These are phyloP conservation scores for Chloebia gouldiae DNA, from an alignment of 2,113 vertebrate species.

Conservation along the genomic window DNA sequence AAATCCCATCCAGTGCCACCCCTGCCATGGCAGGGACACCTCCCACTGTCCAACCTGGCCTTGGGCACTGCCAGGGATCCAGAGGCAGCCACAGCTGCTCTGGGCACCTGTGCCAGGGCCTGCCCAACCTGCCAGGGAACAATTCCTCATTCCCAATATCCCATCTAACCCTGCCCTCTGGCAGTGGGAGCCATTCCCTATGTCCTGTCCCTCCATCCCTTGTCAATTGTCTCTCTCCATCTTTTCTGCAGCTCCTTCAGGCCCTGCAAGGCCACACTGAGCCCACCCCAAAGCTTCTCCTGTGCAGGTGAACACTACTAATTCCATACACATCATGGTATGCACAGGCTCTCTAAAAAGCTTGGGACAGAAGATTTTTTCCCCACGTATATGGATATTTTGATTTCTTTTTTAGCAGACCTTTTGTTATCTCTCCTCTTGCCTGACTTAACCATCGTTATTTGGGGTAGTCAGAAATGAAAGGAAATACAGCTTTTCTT, in stretches of 20 bases:
- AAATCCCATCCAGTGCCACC: rapidly evolving
- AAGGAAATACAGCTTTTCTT: neutral
- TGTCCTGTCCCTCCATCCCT: neutral
- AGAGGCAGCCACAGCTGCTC: neutral
- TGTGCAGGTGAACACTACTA: neutral
- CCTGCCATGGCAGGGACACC: neutral
- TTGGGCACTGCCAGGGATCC: neutral
- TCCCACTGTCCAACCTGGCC: neutral
- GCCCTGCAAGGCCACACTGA: neutral
- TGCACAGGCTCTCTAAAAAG: neutral
- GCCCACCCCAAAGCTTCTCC: neutral
- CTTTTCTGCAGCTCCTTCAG: neutral
- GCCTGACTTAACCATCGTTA: neutral
- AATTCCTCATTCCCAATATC: neutral
- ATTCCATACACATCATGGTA: rapidly evolving
- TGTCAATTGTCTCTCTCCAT: neutral
- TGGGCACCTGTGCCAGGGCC: neutral
- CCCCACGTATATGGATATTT: neutral
- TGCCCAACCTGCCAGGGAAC: neutral
- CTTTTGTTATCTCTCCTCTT: neutral
- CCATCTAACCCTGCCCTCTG: neutral
- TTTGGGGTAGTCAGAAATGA: neutral
- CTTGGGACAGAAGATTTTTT: neutral
- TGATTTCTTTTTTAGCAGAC: neutral
- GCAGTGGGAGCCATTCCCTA: neutral